Conservation (phyloP, 37 sponge, comb jelly and placozoan species). For the Amphimedon queenslandica region DNA sequence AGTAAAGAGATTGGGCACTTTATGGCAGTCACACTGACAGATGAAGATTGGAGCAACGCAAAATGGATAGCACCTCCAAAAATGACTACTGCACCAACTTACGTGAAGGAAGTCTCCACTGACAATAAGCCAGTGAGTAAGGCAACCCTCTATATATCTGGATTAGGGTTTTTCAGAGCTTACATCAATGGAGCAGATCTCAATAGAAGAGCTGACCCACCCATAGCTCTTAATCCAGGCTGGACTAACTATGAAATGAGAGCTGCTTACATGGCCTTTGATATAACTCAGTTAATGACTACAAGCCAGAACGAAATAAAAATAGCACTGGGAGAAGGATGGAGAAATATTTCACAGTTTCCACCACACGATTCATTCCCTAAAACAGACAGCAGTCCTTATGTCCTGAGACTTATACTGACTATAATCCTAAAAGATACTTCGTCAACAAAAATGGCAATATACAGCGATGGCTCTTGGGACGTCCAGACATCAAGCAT, state of each 20-base stretch:
- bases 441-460: not conserved
- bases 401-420: slow-evolving; percentile 19
- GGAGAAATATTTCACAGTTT: slow-evolving; percentile 29
- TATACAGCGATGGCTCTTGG: slow-evolving; percentile 31
- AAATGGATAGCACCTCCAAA: slow-evolving; percentile 42
- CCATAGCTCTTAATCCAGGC: slow-evolving; percentile 50
- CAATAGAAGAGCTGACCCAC: slow-evolving; percentile 4
- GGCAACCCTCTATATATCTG: slow-evolving; percentile 38
- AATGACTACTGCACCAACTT: slow-evolving; percentile 14
- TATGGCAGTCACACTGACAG: slow-evolving; percentile 19
- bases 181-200: slow-evolving; percentile 52
- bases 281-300: slow-evolving; percentile 7
- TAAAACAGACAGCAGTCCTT: not conserved
- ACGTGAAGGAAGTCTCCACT: slow-evolving; percentile 4
- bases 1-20: slow-evolving; percentile 43
- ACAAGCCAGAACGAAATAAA: not conserved
- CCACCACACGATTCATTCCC: slow-evolving; percentile 16
- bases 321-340: slow-evolving; percentile 44
- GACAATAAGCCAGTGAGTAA: not conserved
- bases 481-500: slow-evolving; percentile 6
- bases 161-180: slow-evolving; percentile 45
- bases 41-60: slow-evolving; percentile 14
- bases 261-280: slow-evolving; percentile 25
- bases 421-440: slow-evolving; percentile 3
- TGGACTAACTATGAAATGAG: slow-evolving; percentile 56